These are phyloP conservation scores for Artemia sp. DNA, from an alignment of 2,888 invertebrate genomes.

Conservation along the genomic window DNA sequence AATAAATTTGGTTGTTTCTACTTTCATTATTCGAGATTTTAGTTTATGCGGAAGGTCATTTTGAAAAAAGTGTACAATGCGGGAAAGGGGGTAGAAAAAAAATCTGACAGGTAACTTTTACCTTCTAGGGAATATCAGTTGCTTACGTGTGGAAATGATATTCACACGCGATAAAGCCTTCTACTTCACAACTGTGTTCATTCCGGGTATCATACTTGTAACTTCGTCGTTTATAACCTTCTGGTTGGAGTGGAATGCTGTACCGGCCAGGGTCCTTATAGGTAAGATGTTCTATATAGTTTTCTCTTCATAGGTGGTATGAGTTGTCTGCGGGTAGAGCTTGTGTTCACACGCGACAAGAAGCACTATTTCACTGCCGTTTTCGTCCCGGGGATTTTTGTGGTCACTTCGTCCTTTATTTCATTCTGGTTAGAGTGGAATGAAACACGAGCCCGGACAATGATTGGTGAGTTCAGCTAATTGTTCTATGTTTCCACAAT, in stretches of 20 bases:
- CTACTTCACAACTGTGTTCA: conserved; percentile 92
- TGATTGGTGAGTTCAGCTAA: neutral
- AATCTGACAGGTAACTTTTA: conserved; percentile 11
- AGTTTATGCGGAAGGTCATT: too few relatives aligned
- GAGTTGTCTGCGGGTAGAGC: conserved; percentile 4
- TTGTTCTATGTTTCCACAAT: neutral
- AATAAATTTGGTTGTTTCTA: too few relatives aligned
- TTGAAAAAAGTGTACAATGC: too few relatives aligned
- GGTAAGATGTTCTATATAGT: conserved; percentile 31
- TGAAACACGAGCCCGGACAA: conserved; percentile 9
- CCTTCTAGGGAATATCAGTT: conserved; percentile 78
- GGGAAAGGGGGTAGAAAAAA: too few relatives aligned
- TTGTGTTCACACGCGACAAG: conserved; percentile 11
- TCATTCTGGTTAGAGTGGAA: conserved; percentile 13
- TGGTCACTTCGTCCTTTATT: conserved; percentile 9
- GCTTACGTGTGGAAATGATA: conserved; percentile 77
- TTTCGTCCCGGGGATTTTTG: conserved; percentile 9
- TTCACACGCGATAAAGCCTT: conserved; percentile 89
- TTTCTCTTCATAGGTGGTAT: conserved; percentile 12
- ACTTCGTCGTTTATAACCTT: conserved; percentile 92
- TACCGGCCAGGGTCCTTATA: conserved; percentile 89
- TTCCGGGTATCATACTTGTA: conserved; percentile 87
- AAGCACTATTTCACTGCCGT: neutral
- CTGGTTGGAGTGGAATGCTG: conserved; percentile 94
- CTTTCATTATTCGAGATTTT: too few relatives aligned